These are phyloP conservation scores for Petrocephalus microphthalmus DNA, from an alignment of 2,113 vertebrate species.

Conservation along the genomic window DNA sequence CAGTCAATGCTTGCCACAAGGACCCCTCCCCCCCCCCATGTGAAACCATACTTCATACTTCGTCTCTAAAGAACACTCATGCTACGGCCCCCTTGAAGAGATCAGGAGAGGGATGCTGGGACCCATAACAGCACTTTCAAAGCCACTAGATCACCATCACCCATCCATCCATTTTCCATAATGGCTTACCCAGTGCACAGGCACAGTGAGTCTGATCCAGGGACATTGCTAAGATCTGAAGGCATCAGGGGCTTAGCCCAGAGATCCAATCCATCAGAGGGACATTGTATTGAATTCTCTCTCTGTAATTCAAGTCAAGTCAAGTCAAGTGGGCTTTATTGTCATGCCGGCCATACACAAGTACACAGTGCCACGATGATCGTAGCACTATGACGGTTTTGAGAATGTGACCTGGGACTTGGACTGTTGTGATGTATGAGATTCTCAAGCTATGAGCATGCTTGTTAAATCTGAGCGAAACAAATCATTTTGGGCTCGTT, in stretches of 20 bases:
- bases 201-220: neutral
- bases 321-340: no score
- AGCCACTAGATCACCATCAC: no score
- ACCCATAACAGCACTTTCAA: no score
- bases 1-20: no score
- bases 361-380: neutral
- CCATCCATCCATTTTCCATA: neutral
- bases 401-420: neutral
- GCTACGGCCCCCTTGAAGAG: neutral
- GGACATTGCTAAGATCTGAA: neutral
- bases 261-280: neutral
- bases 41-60: neutral
- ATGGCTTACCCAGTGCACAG: neutral
- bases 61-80: neutral
- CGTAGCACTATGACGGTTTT: neutral
- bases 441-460: neutral
- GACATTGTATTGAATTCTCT: neutral
- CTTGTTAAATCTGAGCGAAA: neutral
- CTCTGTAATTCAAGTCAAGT: neutral
- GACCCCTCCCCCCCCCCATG: neutral
- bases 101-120: neutral
- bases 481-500: neutral
- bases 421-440: neutral
- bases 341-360: no score
- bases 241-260: neutral